Evolutionary conservation across 2,113 vertebrate species (phyloP).

Genomic region (Melospiza melodia): DNA sequence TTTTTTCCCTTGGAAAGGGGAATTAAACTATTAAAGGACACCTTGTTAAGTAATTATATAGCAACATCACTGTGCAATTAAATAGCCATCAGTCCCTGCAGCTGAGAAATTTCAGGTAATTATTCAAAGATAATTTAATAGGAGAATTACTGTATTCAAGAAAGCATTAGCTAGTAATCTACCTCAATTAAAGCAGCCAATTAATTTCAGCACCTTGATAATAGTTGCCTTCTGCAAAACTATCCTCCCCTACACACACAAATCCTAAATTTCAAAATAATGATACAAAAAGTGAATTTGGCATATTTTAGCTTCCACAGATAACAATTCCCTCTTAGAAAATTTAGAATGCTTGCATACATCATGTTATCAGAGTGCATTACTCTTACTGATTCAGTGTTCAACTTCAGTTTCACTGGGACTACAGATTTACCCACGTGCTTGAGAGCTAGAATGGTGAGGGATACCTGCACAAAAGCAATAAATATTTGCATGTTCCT

Average conservation of each 20-base stretch:
- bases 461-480: background rate
- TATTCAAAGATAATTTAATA: conserved; percentile 91
- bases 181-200: conserved; percentile 86
- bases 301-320: background rate
- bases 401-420: background rate
- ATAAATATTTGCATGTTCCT: background rate
- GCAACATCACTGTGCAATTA: conserved; percentile 84
- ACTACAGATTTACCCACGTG: accelerated
- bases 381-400: background rate
- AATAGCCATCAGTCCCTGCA: conserved; percentile 87
- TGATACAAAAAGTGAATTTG: conserved; percentile 66
- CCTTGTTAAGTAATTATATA: conserved; percentile 90
- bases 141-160: conserved; percentile 89
- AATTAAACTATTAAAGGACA: conserved; percentile 88
- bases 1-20: conserved; percentile 73
- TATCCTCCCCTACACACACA: conserved; percentile 72
- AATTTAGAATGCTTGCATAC: background rate
- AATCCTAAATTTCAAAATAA: conserved; percentile 70
- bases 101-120: conserved; percentile 89
- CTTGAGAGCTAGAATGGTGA: background rate
- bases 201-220: conserved; percentile 87
- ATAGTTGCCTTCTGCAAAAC: conserved; percentile 81
- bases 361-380: background rate
- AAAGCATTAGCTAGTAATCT: conserved; percentile 89
- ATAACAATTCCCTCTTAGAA: background rate